These are phyloP conservation scores for Anolis sagrei DNA, from an alignment of 2,113 vertebrate species.

Conservation along the genomic window DNA sequence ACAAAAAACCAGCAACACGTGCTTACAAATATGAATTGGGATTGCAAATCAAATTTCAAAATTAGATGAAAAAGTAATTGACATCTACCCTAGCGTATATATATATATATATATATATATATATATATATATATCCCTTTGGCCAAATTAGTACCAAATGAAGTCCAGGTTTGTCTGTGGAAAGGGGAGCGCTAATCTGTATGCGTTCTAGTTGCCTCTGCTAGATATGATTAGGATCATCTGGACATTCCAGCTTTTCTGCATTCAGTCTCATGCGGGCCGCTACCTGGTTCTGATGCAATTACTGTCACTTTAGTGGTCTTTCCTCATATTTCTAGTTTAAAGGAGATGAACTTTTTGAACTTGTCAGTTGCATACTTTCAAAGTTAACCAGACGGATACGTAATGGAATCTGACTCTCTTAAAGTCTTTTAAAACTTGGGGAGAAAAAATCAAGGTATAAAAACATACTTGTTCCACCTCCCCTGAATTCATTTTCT, in stretches of 20 bases:
- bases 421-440: constrained; percentile 10
- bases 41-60: neutral
- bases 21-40: neutral
- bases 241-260: constrained; percentile 67
- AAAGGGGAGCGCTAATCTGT: constrained; percentile 63
- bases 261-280: constrained; percentile 67
- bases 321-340: constrained; percentile 55
- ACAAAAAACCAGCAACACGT: neutral
- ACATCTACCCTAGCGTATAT: neutral
- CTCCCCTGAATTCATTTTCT: neutral
- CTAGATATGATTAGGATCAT: constrained; percentile 65
- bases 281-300: constrained; percentile 62
- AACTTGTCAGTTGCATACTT: constrained; percentile 53
- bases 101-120: too few relatives aligned
- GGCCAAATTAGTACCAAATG: neutral
- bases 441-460: neutral
- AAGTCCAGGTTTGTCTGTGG: constrained; percentile 7
- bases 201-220: constrained; percentile 64
- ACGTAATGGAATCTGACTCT: constrained; percentile 61
- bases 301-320: constrained; percentile 68
- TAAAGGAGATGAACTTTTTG: constrained; percentile 66
- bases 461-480: neutral
- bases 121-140: too few relatives aligned
- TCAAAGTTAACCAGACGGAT: constrained; percentile 52
- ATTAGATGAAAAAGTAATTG: neutral